Percentiles rank a stretch among this genome's conserved stretches.
Evolutionary conservation across 1,140 invertebrate species (phyloP).

Genomic region (Lordiphosa mommai): DNA sequence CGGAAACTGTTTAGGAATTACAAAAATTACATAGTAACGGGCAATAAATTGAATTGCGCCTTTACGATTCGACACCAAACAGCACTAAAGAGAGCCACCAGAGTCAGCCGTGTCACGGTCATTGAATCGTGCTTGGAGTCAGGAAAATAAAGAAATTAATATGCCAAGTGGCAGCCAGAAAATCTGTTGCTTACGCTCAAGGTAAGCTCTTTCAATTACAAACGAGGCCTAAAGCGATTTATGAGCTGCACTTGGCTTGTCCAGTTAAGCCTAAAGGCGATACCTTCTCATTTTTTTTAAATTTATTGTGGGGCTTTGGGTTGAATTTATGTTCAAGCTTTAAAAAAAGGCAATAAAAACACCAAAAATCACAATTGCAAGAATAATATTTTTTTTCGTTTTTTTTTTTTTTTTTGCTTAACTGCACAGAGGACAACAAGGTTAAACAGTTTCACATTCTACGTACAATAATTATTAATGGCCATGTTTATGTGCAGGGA

Average conservation of each 20-base stretch:
- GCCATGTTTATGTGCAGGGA: neutral
- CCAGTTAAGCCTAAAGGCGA: too few relatives aligned
- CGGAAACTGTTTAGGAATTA: constrained; percentile 22
- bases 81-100: constrained; percentile 2
- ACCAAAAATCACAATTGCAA: too few relatives aligned
- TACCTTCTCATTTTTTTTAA: too few relatives aligned
- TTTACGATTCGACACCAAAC: constrained; percentile 31
- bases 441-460: too few relatives aligned
- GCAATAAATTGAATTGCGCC: constrained; percentile 38
- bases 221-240: neutral
- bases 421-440: too few relatives aligned
- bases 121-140: constrained; percentile 14
- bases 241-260: neutral
- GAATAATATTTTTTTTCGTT: too few relatives aligned
- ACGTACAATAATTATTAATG: neutral
- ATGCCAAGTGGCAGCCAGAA: constrained; percentile 20
- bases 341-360: too few relatives aligned
- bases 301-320: too few relatives aligned
- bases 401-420: too few relatives aligned
- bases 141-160: constrained; percentile 47
- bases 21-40: constrained; percentile 28
- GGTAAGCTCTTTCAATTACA: neutral
- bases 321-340: too few relatives aligned
- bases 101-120: constrained; percentile 17
- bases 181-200: neutral